Evolutionary conservation across 2,113 vertebrate genomes (phyloP).

Genomic region (Mandrillus leucophaeus): DNA sequence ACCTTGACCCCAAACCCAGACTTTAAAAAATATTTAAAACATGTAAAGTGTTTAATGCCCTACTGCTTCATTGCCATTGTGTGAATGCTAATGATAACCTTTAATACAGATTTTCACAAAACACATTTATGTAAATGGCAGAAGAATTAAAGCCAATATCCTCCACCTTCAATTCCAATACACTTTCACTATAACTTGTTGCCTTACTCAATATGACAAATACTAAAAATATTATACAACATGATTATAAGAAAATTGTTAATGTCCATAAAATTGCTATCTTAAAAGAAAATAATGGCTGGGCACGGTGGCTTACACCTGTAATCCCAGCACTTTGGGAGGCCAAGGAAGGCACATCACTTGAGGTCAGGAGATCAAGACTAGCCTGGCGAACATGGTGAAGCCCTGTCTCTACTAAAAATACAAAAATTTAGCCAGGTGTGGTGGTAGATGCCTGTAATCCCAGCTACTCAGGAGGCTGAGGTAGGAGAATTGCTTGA

Average conservation of each 20-base stretch:
- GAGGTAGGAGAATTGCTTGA: no score
- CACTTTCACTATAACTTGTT: not conserved
- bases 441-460: no score
- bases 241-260: not conserved
- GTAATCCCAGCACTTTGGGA: no score
- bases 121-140: not conserved
- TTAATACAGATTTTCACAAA: not conserved
- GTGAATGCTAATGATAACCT: not conserved
- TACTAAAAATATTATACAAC: not conserved
- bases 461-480: no score
- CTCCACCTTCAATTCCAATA: not conserved
- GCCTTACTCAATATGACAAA: not conserved
- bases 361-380: no score
- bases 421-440: no score
- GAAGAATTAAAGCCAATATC: not conserved
- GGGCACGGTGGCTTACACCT: no score
- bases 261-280: not conserved
- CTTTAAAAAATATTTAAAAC: not conserved
- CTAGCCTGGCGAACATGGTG: no score
- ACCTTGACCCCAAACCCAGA: not conserved
- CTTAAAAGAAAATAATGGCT: not conserved
- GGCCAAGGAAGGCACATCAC: no score
- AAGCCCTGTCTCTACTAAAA: no score
- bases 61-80: not conserved
- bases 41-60: not conserved